Base-by-base conservation (phyloP, 2,888 invertebrate species). In the Synanthedon myopaeformis region DNA sequence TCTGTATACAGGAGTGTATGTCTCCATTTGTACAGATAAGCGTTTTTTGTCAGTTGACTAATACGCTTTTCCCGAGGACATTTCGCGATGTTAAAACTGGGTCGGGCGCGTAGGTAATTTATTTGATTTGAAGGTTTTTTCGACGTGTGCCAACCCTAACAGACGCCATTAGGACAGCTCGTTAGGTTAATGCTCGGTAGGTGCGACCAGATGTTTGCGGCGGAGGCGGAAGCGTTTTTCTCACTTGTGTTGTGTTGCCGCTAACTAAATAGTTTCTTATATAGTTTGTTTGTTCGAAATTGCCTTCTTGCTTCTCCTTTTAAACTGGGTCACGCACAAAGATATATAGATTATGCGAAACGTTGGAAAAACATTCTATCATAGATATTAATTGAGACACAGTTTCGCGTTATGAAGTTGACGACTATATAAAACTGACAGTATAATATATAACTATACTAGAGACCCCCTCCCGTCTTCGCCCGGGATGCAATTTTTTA, bases 161-260 rank as follows among this genome's bases (percentile, higher is more conserved):
- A 73, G 62, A 67, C 65, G 77, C 84, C 83, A 85, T 86, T 85
- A 86, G 78, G 78, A 72, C 71, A 71, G 79, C 84, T 86, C 86
- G 85, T 86, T 86, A 85, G 78, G 76, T 77, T 81, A 85, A 85
- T 83, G 83, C 77, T 76, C 69, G 76, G 72, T 69, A 77, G 79
- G 82, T 77, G 74, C 67, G 75, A 76, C 76, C 85, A 85, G 83
- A 72, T 85, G 86, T 73, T 77, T 70, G 65, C 61, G 61, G 68
- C 61, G 61, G 51, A 51, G 51, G 35, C 28, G 35, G 13, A 61
- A 66, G 65, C 66, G 80, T 82, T 84, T 83, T 81, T 82, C 74
- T 72, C 69, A 77, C 66, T 65, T 67, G 69, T 71, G 70, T 65
- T 67, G 69, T 71, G 70, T 68, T 67, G 70, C 70, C 71, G 71